Conservation (phyloP, 2,113 vertebrate species). For the Strix uralensis region DNA sequence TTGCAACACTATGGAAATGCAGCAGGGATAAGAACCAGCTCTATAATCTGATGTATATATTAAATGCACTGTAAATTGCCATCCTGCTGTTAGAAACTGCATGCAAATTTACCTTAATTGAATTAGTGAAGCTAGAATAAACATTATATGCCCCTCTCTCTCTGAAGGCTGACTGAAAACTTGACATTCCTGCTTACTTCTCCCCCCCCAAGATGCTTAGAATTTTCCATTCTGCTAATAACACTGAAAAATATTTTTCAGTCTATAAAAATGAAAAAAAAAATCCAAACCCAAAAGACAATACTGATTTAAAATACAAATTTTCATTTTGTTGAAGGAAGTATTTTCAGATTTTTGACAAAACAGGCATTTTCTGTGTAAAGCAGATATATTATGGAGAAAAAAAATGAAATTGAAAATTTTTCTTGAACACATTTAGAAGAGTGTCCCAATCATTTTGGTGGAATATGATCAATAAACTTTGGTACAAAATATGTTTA, state of each 20-base stretch:
- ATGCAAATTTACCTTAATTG: not conserved
- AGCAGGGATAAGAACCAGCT: not conserved
- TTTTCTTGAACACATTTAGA: not conserved
- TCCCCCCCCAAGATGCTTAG: rapidly evolving
- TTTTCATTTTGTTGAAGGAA: not conserved
- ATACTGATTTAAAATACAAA: not conserved
- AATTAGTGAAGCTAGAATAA: not conserved
- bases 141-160: not conserved
- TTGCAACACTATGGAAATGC: not conserved
- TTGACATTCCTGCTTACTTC: not conserved
- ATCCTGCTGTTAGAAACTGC: not conserved
- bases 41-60: not conserved
- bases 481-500: not conserved
- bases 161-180: rapidly evolving
- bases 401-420: not conserved
- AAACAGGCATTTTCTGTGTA: not conserved
- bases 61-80: not conserved
- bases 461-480: not conserved
- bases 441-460: not conserved
- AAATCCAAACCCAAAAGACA: not conserved
- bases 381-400: not conserved
- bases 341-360: not conserved
- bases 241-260: not conserved
- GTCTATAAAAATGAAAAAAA: not conserved
- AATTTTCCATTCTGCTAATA: not conserved